Percentiles rank a stretch among this genome's conserved stretches.
Conservation (phyloP, 2,888 invertebrate species). For the Drosophila paranaensis region DNA sequence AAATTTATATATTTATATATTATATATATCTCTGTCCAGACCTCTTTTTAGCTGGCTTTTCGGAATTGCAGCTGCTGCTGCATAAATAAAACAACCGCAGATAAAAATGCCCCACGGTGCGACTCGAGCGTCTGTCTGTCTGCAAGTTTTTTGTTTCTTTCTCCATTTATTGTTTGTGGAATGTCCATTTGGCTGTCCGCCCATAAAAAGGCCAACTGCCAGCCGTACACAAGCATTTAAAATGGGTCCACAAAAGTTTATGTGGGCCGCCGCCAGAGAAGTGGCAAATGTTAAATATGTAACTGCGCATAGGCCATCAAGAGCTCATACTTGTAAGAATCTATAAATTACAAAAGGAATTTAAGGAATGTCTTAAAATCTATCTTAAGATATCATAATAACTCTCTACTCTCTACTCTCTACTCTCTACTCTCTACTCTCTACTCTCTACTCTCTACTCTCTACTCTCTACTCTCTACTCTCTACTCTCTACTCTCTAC, state of each 20-base stretch:
- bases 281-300: slow-evolving; percentile 16
- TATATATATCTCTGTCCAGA: slow-evolving; percentile 4
- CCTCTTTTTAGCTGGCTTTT: slow-evolving; percentile 30
- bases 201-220: slow-evolving; percentile 46
- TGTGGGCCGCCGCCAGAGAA: slow-evolving; percentile 15
- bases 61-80: slow-evolving; percentile 57
- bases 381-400: background rate
- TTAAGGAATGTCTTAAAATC: background rate
- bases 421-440: no score
- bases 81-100: slow-evolving; percentile 67
- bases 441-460: no score
- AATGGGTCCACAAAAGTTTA: slow-evolving; percentile 31
- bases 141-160: slow-evolving; percentile 14
- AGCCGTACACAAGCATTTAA: slow-evolving; percentile 41
- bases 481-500: no score
- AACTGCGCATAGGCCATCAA: slow-evolving; percentile 4
- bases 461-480: no score
- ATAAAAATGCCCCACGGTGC: slow-evolving; percentile 50
- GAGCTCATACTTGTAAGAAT: background rate
- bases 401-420: background rate
- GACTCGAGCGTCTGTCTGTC: slow-evolving; percentile 39
- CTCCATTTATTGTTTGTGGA: slow-evolving; percentile 18
- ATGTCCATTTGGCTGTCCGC: slow-evolving; percentile 42
- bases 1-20: slow-evolving; percentile 6
- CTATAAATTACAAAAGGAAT: slow-evolving; percentile 5